Percentiles rank a stretch among this genome's conserved stretches.
Evolutionary conservation across 1,140 invertebrate species (phyloP).

Genomic region (Hyposmocoma kahamanoa): DNA sequence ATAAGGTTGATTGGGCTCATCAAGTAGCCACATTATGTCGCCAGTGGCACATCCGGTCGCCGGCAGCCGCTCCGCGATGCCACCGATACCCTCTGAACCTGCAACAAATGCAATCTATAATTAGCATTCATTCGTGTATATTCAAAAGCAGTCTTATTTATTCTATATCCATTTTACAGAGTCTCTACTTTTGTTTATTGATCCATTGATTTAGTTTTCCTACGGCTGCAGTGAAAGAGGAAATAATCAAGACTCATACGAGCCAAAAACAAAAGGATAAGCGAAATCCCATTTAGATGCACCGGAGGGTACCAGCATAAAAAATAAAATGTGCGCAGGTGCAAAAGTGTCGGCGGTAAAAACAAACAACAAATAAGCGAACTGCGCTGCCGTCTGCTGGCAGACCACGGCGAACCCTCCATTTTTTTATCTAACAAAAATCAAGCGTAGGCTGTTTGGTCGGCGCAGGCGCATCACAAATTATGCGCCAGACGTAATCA

Average conservation of each 20-base stretch:
- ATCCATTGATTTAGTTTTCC: no score
- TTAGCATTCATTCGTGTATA: no score
- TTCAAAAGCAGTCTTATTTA: no score
- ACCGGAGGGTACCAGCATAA: constrained; percentile 19
- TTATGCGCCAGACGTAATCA: constrained; percentile 61
- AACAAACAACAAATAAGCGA: constrained; percentile 41
- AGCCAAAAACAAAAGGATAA: constrained; percentile 23
- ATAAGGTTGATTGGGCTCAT: constrained; percentile 71
- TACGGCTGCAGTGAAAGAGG: no score
- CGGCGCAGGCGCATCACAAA: constrained; percentile 62
- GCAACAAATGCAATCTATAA: constrained; percentile 33
- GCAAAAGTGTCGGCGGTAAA: constrained; percentile 47
- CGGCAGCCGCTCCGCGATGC: constrained; percentile 64
- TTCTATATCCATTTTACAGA: no score
- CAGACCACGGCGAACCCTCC: constrained; percentile 37
- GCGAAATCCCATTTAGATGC: constrained; percentile 39
- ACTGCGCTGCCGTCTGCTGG: constrained; percentile 14
- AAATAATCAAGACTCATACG: constrained; percentile 15
- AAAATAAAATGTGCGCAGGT: constrained; percentile 52
- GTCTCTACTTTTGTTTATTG: no score
- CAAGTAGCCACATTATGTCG: constrained; percentile 73
- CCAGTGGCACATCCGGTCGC: constrained; percentile 66
- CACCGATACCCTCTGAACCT: constrained; percentile 44
- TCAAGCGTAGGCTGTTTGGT: constrained; percentile 37
- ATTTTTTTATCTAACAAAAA: constrained; percentile 68